Conservation (phyloP, 64 coral and sea anemone species). For the Porites australiensis region DNA sequence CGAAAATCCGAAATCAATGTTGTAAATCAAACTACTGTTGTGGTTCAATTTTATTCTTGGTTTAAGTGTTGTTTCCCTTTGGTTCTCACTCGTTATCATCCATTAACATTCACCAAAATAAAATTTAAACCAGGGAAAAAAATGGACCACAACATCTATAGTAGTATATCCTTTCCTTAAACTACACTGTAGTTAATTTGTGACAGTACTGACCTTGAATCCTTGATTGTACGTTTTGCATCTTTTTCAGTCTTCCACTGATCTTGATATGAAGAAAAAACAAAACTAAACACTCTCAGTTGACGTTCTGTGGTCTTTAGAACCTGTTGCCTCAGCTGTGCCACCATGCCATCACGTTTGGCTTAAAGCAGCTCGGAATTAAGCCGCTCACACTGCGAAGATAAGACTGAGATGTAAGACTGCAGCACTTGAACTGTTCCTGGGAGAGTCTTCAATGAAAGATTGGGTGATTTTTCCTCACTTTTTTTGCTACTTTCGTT, state of each 20-base stretch:
- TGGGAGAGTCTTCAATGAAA: background rate
- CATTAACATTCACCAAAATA: too few relatives aligned
- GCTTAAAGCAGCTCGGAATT: background rate
- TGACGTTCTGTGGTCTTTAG: constrained; percentile 23
- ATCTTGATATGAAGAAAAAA: constrained; percentile 47
- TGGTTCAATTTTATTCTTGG: too few relatives aligned
- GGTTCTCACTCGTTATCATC: too few relatives aligned
- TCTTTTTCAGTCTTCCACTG: background rate
- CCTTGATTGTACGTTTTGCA: background rate
- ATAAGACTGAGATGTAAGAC: background rate
- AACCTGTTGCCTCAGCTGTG: constrained; percentile 20
- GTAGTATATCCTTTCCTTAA: too few relatives aligned
- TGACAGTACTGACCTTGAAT: background rate
- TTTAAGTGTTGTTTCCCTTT: too few relatives aligned
- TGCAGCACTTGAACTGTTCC: background rate
- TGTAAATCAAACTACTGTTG: too few relatives aligned
- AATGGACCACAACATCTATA: too few relatives aligned
- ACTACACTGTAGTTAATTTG: too few relatives aligned
- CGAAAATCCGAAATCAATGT: too few relatives aligned
- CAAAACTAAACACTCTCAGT: constrained; percentile 10
- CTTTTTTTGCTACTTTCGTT: too few relatives aligned
- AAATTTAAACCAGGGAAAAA: too few relatives aligned
- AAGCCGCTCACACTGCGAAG: too few relatives aligned
- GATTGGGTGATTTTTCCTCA: background rate
- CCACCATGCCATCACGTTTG: background rate